Base-by-base conservation (phyloP, 2,888 invertebrate species). In the Ptycholaimellus sp. region DNA sequence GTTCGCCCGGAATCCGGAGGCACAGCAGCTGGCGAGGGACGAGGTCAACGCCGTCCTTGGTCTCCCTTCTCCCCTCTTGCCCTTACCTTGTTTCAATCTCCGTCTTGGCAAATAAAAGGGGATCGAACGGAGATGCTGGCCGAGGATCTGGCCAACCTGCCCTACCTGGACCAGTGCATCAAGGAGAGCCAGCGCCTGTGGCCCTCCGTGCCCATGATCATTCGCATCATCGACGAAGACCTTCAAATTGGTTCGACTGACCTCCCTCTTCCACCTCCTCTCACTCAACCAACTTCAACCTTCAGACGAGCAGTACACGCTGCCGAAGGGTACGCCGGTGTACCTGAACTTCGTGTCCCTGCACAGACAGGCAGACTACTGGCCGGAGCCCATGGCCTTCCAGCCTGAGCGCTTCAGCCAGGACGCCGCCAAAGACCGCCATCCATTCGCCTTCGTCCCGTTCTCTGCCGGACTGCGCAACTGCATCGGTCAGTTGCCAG, bases 1-100 rank as follows among this genome's bases (percentile, higher is more conserved):
- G 51, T 70, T 81, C 54, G 80, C 76, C 3, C 66, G 73, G 21
- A 71, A 80, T 52, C 74, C 73, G 34, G 68, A 77, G 13, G 71
- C 80, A 28, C 81, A 82, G 61, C 45, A 54, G 30, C 59, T 58
- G 43, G 53, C 64, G 1, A 56, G 62, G 9, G 14, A 35, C 3
- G 35, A 35, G 18, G 3, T 35, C 7, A 13, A 27, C 27, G 23
- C 14, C 4, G 14, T 33, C 7, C 14, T 22, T n/a, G n/a, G n/a
- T n/a, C n/a, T 13, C 25, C 13, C 7, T n/a, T 25, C 7, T 25
- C 13, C 25, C 7, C 7, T 9, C 7, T 25, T 25, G 7, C 13
- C 13, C 7, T 13, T 25, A 9, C 25, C 25, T 7, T 7, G 25
- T 25, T 25, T 25, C 7, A 25, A 25, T 25, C 7, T 9, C 13